Conservation (phyloP, 2,113 vertebrate genomes). For the Phyllopteryx taeniolatus region DNA sequence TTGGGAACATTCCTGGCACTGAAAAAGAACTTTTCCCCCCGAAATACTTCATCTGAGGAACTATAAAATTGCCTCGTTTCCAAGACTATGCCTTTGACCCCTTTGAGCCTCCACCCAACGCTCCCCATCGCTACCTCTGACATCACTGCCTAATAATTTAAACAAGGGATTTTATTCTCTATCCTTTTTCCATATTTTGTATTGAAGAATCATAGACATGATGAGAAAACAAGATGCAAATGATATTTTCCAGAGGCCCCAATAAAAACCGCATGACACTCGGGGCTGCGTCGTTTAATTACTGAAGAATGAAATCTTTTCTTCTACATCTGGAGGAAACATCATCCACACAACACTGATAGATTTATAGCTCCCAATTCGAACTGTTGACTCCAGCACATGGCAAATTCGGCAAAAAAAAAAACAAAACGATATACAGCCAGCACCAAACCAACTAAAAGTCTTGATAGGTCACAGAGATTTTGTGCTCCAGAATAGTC, state of each 20-base stretch:
- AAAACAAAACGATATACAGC: slow-evolving; percentile 66
- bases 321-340: slow-evolving; percentile 80
- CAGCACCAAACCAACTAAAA: slow-evolving; percentile 37
- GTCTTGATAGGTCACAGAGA: slow-evolving; percentile 24
- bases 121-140: slow-evolving; percentile 42
- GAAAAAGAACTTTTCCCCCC: slow-evolving; percentile 40
- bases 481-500: slow-evolving; percentile 16
- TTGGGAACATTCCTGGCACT: slow-evolving; percentile 55
- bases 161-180: slow-evolving; percentile 50
- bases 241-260: slow-evolving; percentile 75
- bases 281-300: slow-evolving; percentile 78
- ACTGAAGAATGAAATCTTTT: slow-evolving; percentile 81
- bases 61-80: slow-evolving; percentile 50
- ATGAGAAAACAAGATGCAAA: slow-evolving; percentile 83
- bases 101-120: slow-evolving; percentile 40
- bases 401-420: slow-evolving; percentile 73
- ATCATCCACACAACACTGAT: slow-evolving; percentile 72
- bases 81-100: slow-evolving; percentile 49
- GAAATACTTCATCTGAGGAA: slow-evolving; percentile 44
- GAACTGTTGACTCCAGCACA: slow-evolving; percentile 64
- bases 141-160: slow-evolving; percentile 61
- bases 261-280: slow-evolving; percentile 81
- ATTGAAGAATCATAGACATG: slow-evolving; percentile 65
- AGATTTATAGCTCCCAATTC: slow-evolving; percentile 78
- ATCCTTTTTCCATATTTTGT: slow-evolving; percentile 54